Conservation (phyloP, 2,888 invertebrate species). For the Andrena camellia region DNA sequence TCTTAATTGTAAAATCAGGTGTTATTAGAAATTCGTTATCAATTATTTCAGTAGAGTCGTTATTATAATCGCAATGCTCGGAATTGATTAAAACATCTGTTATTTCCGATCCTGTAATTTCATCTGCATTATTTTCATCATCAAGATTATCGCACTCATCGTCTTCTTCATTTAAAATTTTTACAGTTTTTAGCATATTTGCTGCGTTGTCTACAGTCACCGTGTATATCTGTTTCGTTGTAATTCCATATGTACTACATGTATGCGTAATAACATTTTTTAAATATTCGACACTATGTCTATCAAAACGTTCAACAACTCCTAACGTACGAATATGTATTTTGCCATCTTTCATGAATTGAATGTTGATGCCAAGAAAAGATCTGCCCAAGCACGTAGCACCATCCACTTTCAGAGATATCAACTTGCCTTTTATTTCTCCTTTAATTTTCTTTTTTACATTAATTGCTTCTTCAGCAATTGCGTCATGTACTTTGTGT, state of each 20-base stretch:
- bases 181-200: constrained; percentile 2
- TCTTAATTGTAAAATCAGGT: constrained; percentile 2
- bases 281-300: constrained; percentile 3
- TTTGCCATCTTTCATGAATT: constrained; percentile 14
- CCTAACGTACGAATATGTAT: constrained; percentile 11
- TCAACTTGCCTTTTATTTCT: constrained; percentile 5
- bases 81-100: constrained; percentile 6
- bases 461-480: not conserved
- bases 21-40: not conserved
- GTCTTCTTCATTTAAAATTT: constrained; percentile 8
- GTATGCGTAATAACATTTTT: constrained; percentile 2
- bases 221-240: constrained; percentile 1
- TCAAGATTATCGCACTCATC: not conserved
- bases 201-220: not conserved
- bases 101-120: constrained; percentile 5
- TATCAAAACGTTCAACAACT: not conserved
- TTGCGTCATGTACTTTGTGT: not conserved
- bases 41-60: not conserved
- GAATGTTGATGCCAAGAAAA: not conserved
- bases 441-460: not conserved
- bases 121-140: not conserved
- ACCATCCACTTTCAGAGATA: constrained; percentile 1
- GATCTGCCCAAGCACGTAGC: not conserved
- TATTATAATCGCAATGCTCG: not conserved
- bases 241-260: not conserved